phyloP scores from a whole-genome alignment of 2,113 vertebrate genomes.

The Tyto alba region DNA sequence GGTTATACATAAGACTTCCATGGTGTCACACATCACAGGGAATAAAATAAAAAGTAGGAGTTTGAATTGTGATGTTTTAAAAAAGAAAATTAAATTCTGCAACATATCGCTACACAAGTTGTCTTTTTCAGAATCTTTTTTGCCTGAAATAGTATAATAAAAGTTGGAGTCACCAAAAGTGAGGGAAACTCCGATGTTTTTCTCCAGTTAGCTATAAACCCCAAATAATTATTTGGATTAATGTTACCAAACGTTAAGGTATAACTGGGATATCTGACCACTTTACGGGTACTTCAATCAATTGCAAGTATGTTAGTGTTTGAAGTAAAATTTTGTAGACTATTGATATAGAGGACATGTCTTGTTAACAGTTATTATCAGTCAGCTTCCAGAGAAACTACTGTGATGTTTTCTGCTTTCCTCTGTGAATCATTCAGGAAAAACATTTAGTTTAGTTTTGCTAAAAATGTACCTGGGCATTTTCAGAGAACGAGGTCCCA shows the following conservation, averaged over 20 bases:
- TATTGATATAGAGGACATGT: rapidly evolving
- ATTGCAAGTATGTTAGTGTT: not conserved
- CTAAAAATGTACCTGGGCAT: not conserved
- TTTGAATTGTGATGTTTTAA: not conserved
- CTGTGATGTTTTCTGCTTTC: not conserved
- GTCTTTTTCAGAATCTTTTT: not conserved
- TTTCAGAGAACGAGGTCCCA: not conserved
- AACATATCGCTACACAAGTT: not conserved
- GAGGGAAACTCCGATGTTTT: not conserved
- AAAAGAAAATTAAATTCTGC: not conserved
- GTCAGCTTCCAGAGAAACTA: not conserved
- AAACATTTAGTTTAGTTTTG: not conserved
- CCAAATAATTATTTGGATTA: not conserved
- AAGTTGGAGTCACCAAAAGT: not conserved
- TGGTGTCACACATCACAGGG: not conserved
- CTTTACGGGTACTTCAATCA: not conserved
- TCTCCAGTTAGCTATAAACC: not conserved
- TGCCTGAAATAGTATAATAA: not conserved
- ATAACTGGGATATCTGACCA: not conserved
- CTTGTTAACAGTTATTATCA: not conserved
- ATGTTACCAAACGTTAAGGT: not conserved
- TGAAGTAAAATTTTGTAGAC: not conserved
- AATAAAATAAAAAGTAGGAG: not conserved
- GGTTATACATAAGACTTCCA: not conserved
- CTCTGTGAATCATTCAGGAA: not conserved